Base-by-base conservation (phyloP, 2,113 vertebrate genomes). In the Sterrhoptilus dennistouni region DNA sequence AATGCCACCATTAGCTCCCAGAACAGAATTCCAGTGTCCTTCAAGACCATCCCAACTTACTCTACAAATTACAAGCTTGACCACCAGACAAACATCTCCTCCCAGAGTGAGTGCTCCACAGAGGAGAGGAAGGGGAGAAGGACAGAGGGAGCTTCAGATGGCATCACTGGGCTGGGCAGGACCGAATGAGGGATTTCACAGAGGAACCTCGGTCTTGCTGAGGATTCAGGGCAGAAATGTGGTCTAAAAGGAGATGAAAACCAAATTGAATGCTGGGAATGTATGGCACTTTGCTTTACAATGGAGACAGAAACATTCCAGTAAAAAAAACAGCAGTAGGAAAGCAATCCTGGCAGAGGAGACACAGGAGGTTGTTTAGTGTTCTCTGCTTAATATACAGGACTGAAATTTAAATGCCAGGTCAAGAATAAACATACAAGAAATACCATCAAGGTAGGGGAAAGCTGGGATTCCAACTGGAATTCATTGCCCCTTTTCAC, bases 41-140 rank as follows among this genome's bases (percentile, higher is more conserved):
- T 56, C 36, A 56, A 21, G n/a, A 69, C 53, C 5, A 69, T 40
- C 29, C 42, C 52, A 72, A 50, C 12, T 33, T 49, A 35, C 35
- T 38, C 52, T 35, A 64, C 11, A 54, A 59, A 84, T 79, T 8
- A 47, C 29, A 79, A 17, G 33, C 11, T 1, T 40, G 76, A 63
- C 42, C 63, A 74, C 18, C 47, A 60, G 60, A 84, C 52, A 96
- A 90, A 92, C 2, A 80, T 4, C 36, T 72, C 44, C 8, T 1
- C 59, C 66, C 50, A n/a, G 25, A 35, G 53, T 0, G 1, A 85
- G 22, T 45, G 56, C 29, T 28, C 68, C 25, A 17, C 0, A 0
- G 45, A 83, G 36, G 33, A 49, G 16, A 52, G n/a, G 31, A 60
- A 5, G 12, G 31, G 20, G 45, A 78, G n/a, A 36, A 56, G 14